Percentiles rank a stretch among this genome's conserved stretches.
Conservation (phyloP, 2,888 invertebrate species). For the Masnerella sp. region DNA sequence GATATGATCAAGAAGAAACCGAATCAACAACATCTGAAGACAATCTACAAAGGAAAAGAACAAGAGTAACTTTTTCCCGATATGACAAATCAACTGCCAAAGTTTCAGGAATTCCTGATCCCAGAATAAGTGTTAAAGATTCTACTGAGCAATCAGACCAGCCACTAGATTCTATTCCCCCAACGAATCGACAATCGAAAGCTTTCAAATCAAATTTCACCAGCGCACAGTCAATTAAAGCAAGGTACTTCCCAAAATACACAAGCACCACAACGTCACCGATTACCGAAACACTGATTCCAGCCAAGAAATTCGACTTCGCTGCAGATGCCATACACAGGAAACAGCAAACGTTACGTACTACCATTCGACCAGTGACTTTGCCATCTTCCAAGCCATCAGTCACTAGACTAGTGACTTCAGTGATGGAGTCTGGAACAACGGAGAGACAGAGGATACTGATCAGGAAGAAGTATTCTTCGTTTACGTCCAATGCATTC, state of each 20-base stretch:
- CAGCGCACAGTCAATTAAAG: conserved; percentile 56
- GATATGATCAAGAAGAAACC: too few species aligned
- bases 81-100: conserved; percentile 42
- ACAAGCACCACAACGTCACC: conserved; percentile 66
- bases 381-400: conserved; percentile 70
- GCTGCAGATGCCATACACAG: conserved; percentile 71
- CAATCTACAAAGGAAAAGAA: too few species aligned
- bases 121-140: not conserved
- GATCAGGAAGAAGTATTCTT: conserved; percentile 75
- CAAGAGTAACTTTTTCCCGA: conserved; percentile 31
- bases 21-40: too few species aligned
- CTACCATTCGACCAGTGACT: conserved; percentile 62
- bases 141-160: conserved; percentile 56
- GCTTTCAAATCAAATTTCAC: conserved; percentile 13
- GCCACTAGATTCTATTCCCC: not conserved
- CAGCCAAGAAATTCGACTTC: conserved; percentile 74
- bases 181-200: conserved; percentile 50
- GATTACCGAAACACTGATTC: conserved; percentile 73
- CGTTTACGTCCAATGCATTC: conserved; percentile 70
- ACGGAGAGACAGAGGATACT: conserved; percentile 78
- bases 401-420: conserved; percentile 78
- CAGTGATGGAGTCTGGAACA: conserved; percentile 77
- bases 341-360: conserved; percentile 69
- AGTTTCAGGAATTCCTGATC: conserved; percentile 29
- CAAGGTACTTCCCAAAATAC: conserved; percentile 67